Percentiles rank a stretch among this genome's conserved stretches.
Conservation (phyloP, 1,140 invertebrate genomes). For the Brachionus rubens region DNA sequence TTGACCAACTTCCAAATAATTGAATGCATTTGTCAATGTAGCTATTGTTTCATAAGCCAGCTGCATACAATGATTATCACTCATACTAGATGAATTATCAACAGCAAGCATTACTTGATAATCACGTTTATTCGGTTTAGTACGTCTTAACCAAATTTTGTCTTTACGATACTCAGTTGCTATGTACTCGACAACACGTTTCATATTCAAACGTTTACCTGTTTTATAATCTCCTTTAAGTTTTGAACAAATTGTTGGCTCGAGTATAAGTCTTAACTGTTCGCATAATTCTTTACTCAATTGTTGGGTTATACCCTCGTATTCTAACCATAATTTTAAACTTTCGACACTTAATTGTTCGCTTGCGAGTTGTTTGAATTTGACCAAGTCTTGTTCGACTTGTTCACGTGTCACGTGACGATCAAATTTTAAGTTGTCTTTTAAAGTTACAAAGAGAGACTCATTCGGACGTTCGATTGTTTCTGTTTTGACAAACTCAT, state of each 20-base stretch:
- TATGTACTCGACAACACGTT: slow-evolving; percentile 92
- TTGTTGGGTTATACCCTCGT: slow-evolving; percentile 28
- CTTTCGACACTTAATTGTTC: not conserved
- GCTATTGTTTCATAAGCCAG: slow-evolving; percentile 35
- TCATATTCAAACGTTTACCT: slow-evolving; percentile 95
- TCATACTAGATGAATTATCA: slow-evolving; percentile 83
- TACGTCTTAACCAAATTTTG: slow-evolving; percentile 94
- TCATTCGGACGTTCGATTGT: not conserved
- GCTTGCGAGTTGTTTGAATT: not conserved
- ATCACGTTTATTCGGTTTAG: slow-evolving; percentile 87
- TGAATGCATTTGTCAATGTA: slow-evolving; percentile 25
- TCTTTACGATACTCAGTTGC: slow-evolving; percentile 98
- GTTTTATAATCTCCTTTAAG: slow-evolving; percentile 86
- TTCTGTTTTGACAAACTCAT: not conserved
- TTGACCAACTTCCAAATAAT: slow-evolving; percentile 29
- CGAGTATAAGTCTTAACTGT: slow-evolving; percentile 83
- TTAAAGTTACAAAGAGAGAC: not conserved
- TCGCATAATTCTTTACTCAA: slow-evolving; percentile 74
- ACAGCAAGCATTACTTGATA: slow-evolving; percentile 95
- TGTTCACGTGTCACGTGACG: not conserved
- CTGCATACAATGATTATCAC: slow-evolving; percentile 60
- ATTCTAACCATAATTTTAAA: slow-evolving; percentile 13
- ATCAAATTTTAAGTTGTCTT: not conserved
- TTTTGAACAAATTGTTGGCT: slow-evolving; percentile 86
- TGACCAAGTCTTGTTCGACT: slow-evolving; percentile 32